Conservation (phyloP, 2,113 vertebrate genomes). For the Rhodinocichla rosea region DNA sequence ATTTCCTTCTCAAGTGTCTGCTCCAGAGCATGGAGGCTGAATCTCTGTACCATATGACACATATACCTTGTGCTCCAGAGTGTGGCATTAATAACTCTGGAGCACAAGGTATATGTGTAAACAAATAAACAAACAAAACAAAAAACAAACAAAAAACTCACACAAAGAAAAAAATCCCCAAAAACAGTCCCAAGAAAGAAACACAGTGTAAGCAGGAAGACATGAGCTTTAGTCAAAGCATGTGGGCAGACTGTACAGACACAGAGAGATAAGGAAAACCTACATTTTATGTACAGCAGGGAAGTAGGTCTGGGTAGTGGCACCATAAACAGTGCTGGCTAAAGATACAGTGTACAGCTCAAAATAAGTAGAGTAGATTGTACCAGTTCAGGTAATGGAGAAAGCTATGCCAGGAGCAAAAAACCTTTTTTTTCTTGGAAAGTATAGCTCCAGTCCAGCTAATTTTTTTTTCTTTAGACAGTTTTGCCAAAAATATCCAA, state of each 20-base stretch:
- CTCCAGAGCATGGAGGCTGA: neutral
- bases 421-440: neutral
- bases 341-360: neutral
- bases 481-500: neutral
- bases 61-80: neutral
- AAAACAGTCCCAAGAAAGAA: neutral
- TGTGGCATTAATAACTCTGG: too few species aligned
- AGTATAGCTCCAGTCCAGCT: neutral
- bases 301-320: neutral
- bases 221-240: neutral
- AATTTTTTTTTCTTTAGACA: neutral
- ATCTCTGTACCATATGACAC: rapidly evolving
- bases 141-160: neutral
- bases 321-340: neutral
- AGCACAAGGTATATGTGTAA: too few species aligned
- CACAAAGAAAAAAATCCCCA: neutral
- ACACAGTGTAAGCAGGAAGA: neutral
- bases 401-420: neutral
- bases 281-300: neutral
- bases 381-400: neutral
- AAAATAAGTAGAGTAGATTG: neutral
- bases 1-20: neutral
- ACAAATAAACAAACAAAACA: neutral
- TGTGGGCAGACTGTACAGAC: neutral
- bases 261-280: neutral